A percentile compares a stretch with the other conserved stretches of the same genome.
Conservation (phyloP, 2,888 invertebrate genomes). For the Dasysyrphus tricinctus region DNA sequence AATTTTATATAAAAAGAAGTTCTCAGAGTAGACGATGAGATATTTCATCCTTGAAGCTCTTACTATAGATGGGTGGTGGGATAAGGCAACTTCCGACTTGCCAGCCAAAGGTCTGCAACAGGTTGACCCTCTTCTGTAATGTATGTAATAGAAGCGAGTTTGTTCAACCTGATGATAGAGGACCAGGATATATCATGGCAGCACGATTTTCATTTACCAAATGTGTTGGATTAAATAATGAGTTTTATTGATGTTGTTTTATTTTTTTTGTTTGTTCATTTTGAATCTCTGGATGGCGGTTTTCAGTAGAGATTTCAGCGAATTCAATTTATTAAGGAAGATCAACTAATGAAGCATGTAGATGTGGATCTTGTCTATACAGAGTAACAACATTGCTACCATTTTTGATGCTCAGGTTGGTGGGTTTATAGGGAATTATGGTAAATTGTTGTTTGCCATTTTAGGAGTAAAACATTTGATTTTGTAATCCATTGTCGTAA, state of each 20-base stretch:
- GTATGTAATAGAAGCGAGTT: slow-evolving; percentile 43
- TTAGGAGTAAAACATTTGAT: slow-evolving; percentile 64
- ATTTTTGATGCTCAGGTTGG: slow-evolving; percentile 52
- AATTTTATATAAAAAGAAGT: neutral
- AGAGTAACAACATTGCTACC: slow-evolving; percentile 61
- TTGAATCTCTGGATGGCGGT: slow-evolving; percentile 12
- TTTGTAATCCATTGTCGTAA: slow-evolving; percentile 58
- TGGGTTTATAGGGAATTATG: slow-evolving; percentile 61
- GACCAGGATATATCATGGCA: slow-evolving; percentile 30
- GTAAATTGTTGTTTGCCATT: slow-evolving; percentile 68
- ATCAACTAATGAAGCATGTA: slow-evolving; percentile 71
- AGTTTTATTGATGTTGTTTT: slow-evolving; percentile 20
- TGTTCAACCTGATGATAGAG: slow-evolving; percentile 52
- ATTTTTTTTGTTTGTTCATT: slow-evolving; percentile 12
- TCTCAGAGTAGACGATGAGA: neutral
- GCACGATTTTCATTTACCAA: slow-evolving; percentile 68
- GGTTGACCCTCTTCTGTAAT: slow-evolving; percentile 46
- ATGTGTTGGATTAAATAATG: slow-evolving; percentile 66
- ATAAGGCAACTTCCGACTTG: slow-evolving; percentile 49
- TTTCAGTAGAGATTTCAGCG: slow-evolving; percentile 31
- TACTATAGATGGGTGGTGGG: slow-evolving; percentile 29
- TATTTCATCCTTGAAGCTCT: neutral
- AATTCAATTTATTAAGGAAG: slow-evolving; percentile 64
- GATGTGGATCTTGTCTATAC: neutral
- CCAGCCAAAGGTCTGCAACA: slow-evolving; percentile 55